Percentiles rank a stretch among this genome's conserved stretches.
These are phyloP conservation scores for Dolichallabes microphthalmus DNA, from an alignment of 2,113 vertebrate genomes.

Conservation along the genomic window DNA sequence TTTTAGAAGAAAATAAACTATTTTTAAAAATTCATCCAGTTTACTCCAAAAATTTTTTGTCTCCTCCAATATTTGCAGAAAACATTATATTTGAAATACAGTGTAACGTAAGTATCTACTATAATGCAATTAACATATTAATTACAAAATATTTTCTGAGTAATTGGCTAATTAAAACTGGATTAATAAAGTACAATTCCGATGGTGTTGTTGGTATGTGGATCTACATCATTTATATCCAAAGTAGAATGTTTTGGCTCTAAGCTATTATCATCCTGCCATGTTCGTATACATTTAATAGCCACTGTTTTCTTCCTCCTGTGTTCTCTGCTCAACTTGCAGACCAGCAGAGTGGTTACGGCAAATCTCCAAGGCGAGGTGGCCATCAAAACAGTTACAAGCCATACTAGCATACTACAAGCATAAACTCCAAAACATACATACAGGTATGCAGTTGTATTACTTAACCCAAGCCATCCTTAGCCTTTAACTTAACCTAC, in stretches of 20 bases:
- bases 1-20: conserved; percentile 59
- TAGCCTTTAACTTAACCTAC: conserved; percentile 57
- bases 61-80: conserved; percentile 52
- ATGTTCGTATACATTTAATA: conserved; percentile 36
- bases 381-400: conserved; percentile 99
- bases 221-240: not conserved
- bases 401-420: conserved; percentile 85
- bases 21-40: conserved; percentile 58
- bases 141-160: not conserved
- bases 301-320: conserved; percentile 36
- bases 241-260: conserved; percentile 1
- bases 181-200: conserved; percentile 30
- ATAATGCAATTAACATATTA: conserved; percentile 25
- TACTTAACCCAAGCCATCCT: conserved; percentile 39
- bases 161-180: conserved; percentile 26
- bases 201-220: conserved; percentile 14
- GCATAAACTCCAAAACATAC: conserved; percentile 78
- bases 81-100: conserved; percentile 45
- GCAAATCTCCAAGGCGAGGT: conserved; percentile 94
- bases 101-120: conserved; percentile 51
- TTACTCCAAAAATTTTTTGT: conserved; percentile 54
- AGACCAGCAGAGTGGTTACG: conserved; percentile 97
- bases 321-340: conserved; percentile 55
- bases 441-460: conserved; percentile 82
- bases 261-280: not conserved